Evolutionary conservation across 2,113 vertebrate species (phyloP).

Genomic region (Xenotilapia flavipinnis): DNA sequence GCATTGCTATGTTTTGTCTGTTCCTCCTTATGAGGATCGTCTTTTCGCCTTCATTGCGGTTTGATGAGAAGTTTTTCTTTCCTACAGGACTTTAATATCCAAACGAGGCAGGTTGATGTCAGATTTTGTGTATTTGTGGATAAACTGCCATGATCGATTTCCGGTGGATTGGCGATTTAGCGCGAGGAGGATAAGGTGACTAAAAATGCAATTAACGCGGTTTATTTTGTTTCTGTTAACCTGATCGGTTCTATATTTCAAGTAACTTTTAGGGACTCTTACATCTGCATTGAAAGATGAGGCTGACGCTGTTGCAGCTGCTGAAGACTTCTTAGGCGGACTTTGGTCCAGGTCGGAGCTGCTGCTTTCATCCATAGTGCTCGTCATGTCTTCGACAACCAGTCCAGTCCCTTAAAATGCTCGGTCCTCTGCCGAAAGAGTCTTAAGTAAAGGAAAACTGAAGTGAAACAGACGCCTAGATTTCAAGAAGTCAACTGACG

Average conservation of each 20-base stretch:
- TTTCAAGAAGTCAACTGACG: background rate
- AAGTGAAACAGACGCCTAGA: background rate
- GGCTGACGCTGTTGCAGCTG: background rate
- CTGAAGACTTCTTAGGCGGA: background rate
- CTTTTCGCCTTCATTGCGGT: conserved; percentile 12
- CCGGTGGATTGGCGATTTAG: background rate
- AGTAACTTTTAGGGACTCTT: background rate
- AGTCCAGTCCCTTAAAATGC: background rate
- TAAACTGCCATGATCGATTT: background rate
- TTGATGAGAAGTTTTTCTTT: background rate
- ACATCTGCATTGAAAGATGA: background rate
- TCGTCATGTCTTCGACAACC: background rate
- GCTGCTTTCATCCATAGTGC: background rate
- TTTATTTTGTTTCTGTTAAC: background rate
- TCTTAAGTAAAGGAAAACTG: background rate
- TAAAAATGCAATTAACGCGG: background rate
- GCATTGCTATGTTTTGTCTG: background rate
- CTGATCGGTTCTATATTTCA: background rate
- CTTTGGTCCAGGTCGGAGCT: background rate
- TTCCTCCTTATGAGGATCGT: background rate
- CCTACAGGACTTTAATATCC: background rate
- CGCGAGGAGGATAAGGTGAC: background rate
- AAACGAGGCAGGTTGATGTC: background rate
- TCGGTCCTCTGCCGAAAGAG: background rate
- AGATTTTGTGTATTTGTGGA: background rate